Percentiles rank a stretch among this genome's conserved stretches.
Conservation (phyloP, 2,113 vertebrate species). For the Poeciliopsis occidentalis region DNA sequence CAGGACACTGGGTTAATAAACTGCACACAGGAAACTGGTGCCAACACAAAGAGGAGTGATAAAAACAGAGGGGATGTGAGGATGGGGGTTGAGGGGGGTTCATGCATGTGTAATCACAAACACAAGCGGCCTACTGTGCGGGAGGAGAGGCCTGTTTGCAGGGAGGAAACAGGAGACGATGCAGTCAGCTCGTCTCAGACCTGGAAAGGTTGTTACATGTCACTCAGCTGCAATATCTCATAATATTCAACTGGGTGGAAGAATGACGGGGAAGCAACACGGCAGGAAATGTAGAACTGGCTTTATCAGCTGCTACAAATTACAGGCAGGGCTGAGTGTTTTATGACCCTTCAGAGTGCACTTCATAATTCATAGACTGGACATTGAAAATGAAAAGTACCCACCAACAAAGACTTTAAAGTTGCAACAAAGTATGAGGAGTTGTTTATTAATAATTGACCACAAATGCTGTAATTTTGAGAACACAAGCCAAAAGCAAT, state of each 20-base stretch:
- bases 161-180: conserved; percentile 46
- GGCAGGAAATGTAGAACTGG: not conserved
- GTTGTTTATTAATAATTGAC: not conserved
- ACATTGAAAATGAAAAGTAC: not conserved
- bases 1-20: conserved; percentile 43
- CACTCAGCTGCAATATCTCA: conserved; percentile 46
- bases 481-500: not conserved
- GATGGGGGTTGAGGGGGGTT: conserved; percentile 3
- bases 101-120: conserved; percentile 34
- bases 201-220: conserved; percentile 62
- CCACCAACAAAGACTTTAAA: not conserved
- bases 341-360: not conserved
- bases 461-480: not conserved
- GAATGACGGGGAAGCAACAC: not conserved
- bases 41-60: conserved; percentile 54
- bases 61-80: conserved; percentile 26
- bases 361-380: not conserved
- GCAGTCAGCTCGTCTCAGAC: conserved; percentile 51
- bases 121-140: conserved; percentile 63
- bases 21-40: conserved; percentile 35
- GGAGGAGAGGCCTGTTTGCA: conserved; percentile 54
- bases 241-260: not conserved
- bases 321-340: not conserved
- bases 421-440: not conserved
- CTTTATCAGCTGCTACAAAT: too few species aligned